Evolutionary conservation across 2,888 invertebrate species (phyloP).

Genomic region (Spodoptera exigua): DNA sequence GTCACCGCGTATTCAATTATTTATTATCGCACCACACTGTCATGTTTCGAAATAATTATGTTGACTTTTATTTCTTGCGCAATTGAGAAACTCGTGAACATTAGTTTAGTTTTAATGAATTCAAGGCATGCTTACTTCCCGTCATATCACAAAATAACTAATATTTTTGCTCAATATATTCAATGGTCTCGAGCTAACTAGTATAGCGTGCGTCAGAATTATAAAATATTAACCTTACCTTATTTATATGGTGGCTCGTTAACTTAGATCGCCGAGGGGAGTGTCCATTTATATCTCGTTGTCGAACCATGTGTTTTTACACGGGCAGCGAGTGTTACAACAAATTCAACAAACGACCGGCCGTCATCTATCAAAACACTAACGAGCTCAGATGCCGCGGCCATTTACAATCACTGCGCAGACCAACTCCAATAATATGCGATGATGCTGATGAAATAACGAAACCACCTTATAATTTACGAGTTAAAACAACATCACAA

Average conservation of each 20-base stretch:
- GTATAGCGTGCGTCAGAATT: conserved; percentile 72
- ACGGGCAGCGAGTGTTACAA: conserved; percentile 82
- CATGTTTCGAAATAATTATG: conserved; percentile 61
- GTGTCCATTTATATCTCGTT: conserved; percentile 86
- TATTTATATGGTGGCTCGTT: conserved; percentile 88
- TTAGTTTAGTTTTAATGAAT: conserved; percentile 37
- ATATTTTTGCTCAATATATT: conserved; percentile 63
- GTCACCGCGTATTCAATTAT: conserved; percentile 75
- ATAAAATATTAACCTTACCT: conserved; percentile 82
- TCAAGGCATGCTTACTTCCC: conserved; percentile 35
- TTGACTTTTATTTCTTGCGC: conserved; percentile 53
- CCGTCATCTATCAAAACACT: conserved; percentile 88
- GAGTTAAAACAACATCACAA: conserved; percentile 69
- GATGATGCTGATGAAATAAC: conserved; percentile 80
- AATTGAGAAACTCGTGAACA: conserved; percentile 36
- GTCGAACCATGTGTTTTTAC: conserved; percentile 87
- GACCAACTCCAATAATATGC: conserved; percentile 79
- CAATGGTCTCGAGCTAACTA: conserved; percentile 64
- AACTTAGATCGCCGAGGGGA: conserved; percentile 87
- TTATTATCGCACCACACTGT: conserved; percentile 61
- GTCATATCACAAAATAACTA: conserved; percentile 46
- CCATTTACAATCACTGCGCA: conserved; percentile 82
- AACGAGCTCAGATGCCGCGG: conserved; percentile 86
- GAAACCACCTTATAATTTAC: conserved; percentile 69
- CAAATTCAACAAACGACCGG: conserved; percentile 87